Conservation (phyloP, 2,797 vertebrate species). For the Tarsius wallacei region DNA sequence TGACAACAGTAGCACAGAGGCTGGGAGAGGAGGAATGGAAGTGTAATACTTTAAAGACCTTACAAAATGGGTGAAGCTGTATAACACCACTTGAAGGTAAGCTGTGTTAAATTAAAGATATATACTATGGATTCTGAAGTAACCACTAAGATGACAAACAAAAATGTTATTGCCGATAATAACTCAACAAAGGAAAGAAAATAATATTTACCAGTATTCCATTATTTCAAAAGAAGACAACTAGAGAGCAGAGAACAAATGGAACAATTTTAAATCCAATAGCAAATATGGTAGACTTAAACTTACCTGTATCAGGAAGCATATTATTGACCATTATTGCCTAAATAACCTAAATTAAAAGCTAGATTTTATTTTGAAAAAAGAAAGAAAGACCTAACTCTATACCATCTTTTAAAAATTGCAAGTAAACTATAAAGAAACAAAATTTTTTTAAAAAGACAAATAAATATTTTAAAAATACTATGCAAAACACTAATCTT, state of each 20-base stretch:
- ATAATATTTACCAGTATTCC: background rate
- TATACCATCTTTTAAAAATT: background rate
- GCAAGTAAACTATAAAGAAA: background rate
- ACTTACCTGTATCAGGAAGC: background rate
- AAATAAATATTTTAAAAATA: background rate
- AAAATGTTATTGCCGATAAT: background rate
- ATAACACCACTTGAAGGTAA: background rate
- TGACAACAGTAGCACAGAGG: background rate
- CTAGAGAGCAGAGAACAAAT: background rate
- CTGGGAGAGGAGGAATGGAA: background rate
- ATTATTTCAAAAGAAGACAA: background rate
- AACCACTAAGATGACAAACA: slow-evolving; percentile 14
- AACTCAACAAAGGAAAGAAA: background rate
- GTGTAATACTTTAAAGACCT: background rate
- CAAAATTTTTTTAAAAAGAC: background rate
- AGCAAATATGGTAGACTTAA: slow-evolving; percentile 12
- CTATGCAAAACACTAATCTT: background rate
- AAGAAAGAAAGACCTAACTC: background rate
- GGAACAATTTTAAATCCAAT: background rate
- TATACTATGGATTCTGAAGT: background rate
- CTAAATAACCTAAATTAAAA: background rate
- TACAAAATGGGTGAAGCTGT: background rate
- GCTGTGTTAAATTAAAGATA: background rate
- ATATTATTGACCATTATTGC: background rate
- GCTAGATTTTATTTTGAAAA: background rate